phyloP scores from a whole-genome alignment of 2,888 invertebrate genomes.

The Amiota mariae region DNA sequence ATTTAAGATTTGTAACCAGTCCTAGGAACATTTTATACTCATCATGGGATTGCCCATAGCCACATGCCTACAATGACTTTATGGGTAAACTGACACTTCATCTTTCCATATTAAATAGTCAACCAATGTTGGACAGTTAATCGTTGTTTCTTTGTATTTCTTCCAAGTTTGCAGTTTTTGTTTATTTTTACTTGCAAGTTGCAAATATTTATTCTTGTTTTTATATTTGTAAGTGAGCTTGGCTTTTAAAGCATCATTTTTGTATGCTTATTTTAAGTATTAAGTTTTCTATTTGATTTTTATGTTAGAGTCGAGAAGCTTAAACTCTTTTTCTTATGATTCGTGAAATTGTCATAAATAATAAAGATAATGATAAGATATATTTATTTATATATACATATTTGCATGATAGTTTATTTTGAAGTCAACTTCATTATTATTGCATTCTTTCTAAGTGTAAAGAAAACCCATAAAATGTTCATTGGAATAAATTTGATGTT shows the following conservation, averaged over 20 bases:
- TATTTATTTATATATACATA: too few relatives aligned
- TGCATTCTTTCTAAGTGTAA: too few relatives aligned
- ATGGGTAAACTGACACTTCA: too few relatives aligned
- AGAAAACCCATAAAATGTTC: too few relatives aligned
- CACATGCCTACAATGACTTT: too few relatives aligned
- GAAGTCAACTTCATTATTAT: too few relatives aligned
- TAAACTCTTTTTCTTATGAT: conserved; percentile 2
- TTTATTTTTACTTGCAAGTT: conserved; percentile 43
- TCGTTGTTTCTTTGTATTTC: background rate
- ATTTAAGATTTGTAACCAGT: too few relatives aligned
- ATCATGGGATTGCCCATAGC: too few relatives aligned
- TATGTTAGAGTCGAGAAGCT: background rate
- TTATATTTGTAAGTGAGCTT: background rate
- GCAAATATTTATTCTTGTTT: conserved; percentile 50
- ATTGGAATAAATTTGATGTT: too few relatives aligned
- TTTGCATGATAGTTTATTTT: too few relatives aligned
- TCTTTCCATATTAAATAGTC: background rate
- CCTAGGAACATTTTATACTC: too few relatives aligned
- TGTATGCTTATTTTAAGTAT: background rate
- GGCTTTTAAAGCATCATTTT: background rate
- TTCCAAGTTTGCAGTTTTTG: background rate
- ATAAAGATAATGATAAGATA: too few relatives aligned
- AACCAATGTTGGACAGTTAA: background rate
- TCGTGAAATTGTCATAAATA: conserved; percentile 5
- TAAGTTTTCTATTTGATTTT: background rate